Conservation (phyloP, 37 sponge, comb jelly and placozoan genomes). For the Aphrocallistes beatrix region DNA sequence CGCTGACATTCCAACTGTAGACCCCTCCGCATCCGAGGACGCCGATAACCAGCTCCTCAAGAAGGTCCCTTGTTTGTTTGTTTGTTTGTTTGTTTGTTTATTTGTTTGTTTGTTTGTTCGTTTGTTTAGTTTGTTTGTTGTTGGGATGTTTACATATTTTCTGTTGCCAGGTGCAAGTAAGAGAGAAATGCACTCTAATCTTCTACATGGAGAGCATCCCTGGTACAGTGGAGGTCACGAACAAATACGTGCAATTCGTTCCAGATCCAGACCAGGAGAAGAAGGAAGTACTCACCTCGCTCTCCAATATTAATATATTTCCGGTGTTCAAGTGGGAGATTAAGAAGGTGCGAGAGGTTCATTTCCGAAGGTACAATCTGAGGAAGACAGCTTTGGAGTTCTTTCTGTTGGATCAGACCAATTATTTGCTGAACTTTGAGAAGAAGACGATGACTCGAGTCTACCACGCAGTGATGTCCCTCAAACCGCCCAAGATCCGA, state of each 20-base stretch:
- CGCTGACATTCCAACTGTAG: neutral
- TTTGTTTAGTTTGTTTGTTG: too few relatives aligned
- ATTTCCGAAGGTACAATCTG: conserved; percentile 80
- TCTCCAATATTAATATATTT: neutral
- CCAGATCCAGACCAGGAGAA: conserved; percentile 38
- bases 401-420: conserved; percentile 85
- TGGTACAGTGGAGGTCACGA: conserved; percentile 72
- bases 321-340: conserved; percentile 36
- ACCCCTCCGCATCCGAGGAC: neutral
- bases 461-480: conserved; percentile 49
- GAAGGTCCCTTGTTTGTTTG: neutral
- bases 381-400: conserved; percentile 74
- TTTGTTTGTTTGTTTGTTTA: too few relatives aligned
- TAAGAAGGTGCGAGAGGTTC: conserved; percentile 65
- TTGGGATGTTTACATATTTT: neutral
- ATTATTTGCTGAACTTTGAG: conserved; percentile 84
- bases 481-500: conserved; percentile 58
- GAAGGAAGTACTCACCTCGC: conserved; percentile 12
- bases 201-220: conserved; percentile 51
- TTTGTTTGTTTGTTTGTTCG: too few relatives aligned
- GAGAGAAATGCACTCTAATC: conserved; percentile 54
- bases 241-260: conserved; percentile 59
- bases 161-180: neutral
- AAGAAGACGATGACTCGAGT: conserved; percentile 31
- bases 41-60: neutral